Base-by-base conservation (phyloP, 2,888 invertebrate genomes). In the Meiosimyza decipiens region DNA sequence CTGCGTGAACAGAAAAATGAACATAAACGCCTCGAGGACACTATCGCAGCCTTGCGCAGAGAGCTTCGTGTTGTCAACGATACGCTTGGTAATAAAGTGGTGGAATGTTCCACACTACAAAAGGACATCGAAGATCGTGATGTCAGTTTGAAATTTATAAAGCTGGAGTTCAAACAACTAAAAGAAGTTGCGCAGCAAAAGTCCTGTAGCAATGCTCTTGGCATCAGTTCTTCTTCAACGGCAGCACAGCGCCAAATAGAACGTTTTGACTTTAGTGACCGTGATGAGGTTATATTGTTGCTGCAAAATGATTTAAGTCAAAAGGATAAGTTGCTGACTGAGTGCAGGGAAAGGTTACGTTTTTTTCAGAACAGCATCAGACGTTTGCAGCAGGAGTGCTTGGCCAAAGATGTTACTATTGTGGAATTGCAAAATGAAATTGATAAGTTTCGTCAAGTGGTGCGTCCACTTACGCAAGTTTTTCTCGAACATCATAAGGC, bases 371-470 rank as follows among this genome's bases (percentile, higher is more conserved):
- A 81, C 52, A 82, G 84, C 71, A 75, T 83, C 49, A 78, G 79
- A n/a, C 79, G 78, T 18, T 75, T 81, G 18, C 83, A 84, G 67
- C 79, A 80, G 59, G 80, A 82, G 65, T 82, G 82, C 50, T 72
- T 79, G 6, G 92, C 93, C 73, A 93, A 93, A 82, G 96, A 96
- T 80, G 90, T 91, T 1, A 91, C 91, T 76, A 95, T 97, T 79
- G 90, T 91, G 74, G 91, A 94, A 79, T 88, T 97, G 66, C 92
- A 92, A 80, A 94, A 93, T 84, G 95, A 95, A 88, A 92, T 96
- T 80, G 95, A 95, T 83, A 95, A 95, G 86, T 95, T 93, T 85
- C 90, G 93, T 75, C 93, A 93, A 86, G 93, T 95, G 68, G 92
- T 84, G 0, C 89, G 90, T 77, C 92, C 93, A 3, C 85, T 93